Conservation (phyloP, 2,888 invertebrate genomes). For the Heliothis peltigera region DNA sequence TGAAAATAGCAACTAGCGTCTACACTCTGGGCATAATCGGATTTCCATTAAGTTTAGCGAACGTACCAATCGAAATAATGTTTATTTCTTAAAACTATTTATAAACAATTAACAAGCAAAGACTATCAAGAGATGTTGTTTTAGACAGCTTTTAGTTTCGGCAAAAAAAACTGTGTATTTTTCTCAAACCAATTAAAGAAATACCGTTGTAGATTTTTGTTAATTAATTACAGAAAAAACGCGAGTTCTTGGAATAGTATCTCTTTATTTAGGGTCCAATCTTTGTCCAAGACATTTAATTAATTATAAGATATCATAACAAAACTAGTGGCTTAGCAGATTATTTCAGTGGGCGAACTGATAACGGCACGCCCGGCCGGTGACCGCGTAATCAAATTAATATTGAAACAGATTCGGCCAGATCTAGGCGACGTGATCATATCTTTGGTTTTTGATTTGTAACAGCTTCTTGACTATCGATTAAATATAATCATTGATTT, state of each 20-base stretch:
- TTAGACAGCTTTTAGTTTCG: background rate
- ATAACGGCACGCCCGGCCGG: constrained; percentile 72
- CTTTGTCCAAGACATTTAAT: constrained; percentile 29
- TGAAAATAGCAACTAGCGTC: constrained; percentile 20
- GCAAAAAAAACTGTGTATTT: constrained; percentile 9
- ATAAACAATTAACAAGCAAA: constrained; percentile 27
- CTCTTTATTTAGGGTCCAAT: constrained; percentile 7
- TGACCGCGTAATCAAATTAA: constrained; percentile 78
- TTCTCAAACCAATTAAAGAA: constrained; percentile 11
- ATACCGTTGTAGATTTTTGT: constrained; percentile 5
- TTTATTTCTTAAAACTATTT: constrained; percentile 2
- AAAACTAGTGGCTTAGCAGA: constrained; percentile 44
- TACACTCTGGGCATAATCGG: constrained; percentile 6
- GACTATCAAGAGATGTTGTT: constrained; percentile 24
- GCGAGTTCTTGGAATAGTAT: constrained; percentile 26
- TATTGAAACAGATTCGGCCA: constrained; percentile 74
- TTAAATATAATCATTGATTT: constrained; percentile 17
- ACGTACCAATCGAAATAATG: constrained; percentile 8
- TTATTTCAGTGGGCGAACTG: constrained; percentile 65
- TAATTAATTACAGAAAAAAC: constrained; percentile 10
- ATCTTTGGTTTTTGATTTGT: constrained; percentile 54
- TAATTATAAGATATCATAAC: constrained; percentile 40
- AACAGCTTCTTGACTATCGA: constrained; percentile 36
- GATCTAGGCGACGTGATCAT: constrained; percentile 67
- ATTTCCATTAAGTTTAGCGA: constrained; percentile 22